Percentiles rank a stretch among this genome's conserved stretches.
Conservation (phyloP, 2,888 invertebrate genomes). For the Trichopria drosophilae region DNA sequence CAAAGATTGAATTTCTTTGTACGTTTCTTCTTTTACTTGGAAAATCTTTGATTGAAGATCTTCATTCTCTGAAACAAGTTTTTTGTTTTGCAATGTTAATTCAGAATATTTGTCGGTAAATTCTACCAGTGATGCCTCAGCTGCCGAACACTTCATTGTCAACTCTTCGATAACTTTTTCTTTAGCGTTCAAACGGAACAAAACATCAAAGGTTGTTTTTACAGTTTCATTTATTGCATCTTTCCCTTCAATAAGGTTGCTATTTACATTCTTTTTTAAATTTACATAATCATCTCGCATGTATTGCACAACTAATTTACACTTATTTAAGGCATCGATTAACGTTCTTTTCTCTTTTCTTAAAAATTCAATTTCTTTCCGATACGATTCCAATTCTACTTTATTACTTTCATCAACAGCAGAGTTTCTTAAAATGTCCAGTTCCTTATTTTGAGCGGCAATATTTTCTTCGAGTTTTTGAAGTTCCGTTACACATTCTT, state of each 20-base stretch:
- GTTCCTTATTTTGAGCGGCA: slow-evolving; percentile 35
- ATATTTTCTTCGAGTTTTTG: slow-evolving; percentile 41
- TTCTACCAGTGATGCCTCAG: too few relatives aligned
- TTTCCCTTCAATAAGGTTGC: slow-evolving; percentile 29
- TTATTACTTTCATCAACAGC: background rate
- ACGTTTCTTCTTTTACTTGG: slow-evolving; percentile 29
- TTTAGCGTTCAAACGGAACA: slow-evolving; percentile 6
- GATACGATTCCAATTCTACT: slow-evolving; percentile 43
- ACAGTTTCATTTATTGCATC: slow-evolving; percentile 31
- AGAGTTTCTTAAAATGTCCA: background rate
- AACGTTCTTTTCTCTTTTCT: slow-evolving; percentile 40
- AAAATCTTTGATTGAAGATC: slow-evolving; percentile 42
- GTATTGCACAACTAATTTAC: slow-evolving; percentile 33
- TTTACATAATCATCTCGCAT: slow-evolving; percentile 40
- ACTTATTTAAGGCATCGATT: slow-evolving; percentile 39
- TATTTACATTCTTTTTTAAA: slow-evolving; percentile 34
- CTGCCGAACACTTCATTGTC: too few relatives aligned
- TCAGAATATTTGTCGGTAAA: slow-evolving; percentile 16
- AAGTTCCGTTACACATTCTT: slow-evolving; percentile 37
- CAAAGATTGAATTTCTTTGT: background rate
- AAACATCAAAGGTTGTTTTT: slow-evolving; percentile 23
- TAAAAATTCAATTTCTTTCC: slow-evolving; percentile 36
- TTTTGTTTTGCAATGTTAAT: slow-evolving; percentile 36
- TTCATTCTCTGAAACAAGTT: slow-evolving; percentile 45
- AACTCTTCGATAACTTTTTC: too few relatives aligned